Percentiles rank a stretch among this genome's conserved stretches.
These are phyloP conservation scores for Dissostichus mawsoni DNA, from an alignment of 2,113 vertebrate genomes.

Conservation along the genomic window DNA sequence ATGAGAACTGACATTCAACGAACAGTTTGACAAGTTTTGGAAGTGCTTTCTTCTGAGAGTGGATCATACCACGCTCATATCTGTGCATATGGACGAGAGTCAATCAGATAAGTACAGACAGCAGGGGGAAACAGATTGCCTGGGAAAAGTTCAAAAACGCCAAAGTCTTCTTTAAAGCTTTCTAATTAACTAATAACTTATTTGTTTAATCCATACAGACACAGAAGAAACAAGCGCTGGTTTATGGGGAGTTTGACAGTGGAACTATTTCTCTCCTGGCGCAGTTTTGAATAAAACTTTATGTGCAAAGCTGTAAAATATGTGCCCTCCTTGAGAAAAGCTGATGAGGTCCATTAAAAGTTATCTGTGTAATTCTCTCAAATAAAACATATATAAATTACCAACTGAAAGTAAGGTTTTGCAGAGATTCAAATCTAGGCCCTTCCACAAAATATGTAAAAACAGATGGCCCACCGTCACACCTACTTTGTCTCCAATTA, in stretches of 20 bases:
- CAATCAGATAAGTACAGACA: background rate
- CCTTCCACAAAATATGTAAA: background rate
- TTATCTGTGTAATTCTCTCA: background rate
- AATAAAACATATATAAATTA: background rate
- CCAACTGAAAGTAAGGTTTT: background rate
- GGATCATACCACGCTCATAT: background rate
- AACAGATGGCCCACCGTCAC: slow-evolving; percentile 49
- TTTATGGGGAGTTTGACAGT: background rate
- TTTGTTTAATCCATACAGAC: background rate
- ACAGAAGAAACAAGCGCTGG: background rate
- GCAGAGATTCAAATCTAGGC: too few relatives aligned
- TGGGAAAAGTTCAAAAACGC: background rate
- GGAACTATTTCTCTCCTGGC: background rate
- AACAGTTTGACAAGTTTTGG: background rate
- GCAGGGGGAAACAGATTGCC: background rate
- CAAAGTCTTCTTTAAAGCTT: background rate
- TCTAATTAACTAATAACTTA: background rate
- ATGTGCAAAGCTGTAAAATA: background rate
- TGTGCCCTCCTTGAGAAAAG: background rate
- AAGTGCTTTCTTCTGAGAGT: background rate
- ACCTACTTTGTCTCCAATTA: slow-evolving; percentile 34
- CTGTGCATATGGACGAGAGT: background rate
- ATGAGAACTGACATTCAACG: slow-evolving; percentile 1
- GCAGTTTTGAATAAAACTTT: background rate
- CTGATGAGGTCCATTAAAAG: background rate